phyloP scores from a whole-genome alignment of 30 jellyfish, hydroid and myxozoan species.

The Cassiopea xamachana region DNA sequence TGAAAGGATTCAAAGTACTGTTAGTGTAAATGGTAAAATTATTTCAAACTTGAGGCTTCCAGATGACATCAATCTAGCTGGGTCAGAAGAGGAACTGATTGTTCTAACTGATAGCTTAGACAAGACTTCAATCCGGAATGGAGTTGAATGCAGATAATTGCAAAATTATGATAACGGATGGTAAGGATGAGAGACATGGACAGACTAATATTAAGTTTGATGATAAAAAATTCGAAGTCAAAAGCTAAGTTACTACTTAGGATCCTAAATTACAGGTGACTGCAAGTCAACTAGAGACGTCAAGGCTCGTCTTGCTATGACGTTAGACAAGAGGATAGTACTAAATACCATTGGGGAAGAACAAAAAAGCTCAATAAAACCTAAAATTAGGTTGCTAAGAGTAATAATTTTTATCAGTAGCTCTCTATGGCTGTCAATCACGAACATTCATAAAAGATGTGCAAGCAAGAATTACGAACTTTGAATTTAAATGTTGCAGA shows the following conservation, averaged over 20 bases:
- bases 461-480: not conserved
- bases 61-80: not conserved
- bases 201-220: not conserved
- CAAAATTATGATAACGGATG: not conserved
- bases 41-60: not conserved
- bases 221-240: not conserved
- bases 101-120: not conserved
- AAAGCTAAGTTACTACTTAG: not conserved
- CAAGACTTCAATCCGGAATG: not conserved
- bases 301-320: not conserved
- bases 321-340: not conserved
- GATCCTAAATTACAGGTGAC: not conserved
- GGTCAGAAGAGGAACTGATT: not conserved
- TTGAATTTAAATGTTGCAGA: slow-evolving; percentile 15
- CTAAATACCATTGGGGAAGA: not conserved
- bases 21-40: not conserved
- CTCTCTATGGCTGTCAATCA: slow-evolving; percentile 5
- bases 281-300: not conserved
- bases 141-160: not conserved
- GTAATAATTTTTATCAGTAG: not conserved
- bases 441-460: not conserved
- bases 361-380: not conserved
- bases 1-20: not conserved
- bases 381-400: not conserved
- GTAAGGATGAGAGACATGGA: not conserved